Base-by-base conservation (phyloP, 2,888 invertebrate genomes). In the Conops quadrifasciatus region DNA sequence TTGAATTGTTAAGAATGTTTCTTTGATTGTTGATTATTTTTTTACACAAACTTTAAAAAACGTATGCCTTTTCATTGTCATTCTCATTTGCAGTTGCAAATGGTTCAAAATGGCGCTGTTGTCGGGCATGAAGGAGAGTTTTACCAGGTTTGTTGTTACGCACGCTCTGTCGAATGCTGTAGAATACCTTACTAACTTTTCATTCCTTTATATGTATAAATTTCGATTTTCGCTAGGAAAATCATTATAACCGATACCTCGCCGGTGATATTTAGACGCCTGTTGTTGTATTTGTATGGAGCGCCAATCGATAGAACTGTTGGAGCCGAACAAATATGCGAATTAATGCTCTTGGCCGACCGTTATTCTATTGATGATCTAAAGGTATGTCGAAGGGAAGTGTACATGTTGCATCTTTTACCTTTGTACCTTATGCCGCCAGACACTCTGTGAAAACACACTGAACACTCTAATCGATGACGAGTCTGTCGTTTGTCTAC, bases 121-220 rank as follows among this genome's bases (percentile, higher is more conserved):
- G 59, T 91, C 91, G 64, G 92, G 91, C 65, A 92, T 92, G 92
- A 87, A 89, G 78, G 92, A 92, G 84, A 89, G 90, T 28, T 91
- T 92, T 75, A 89, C 90, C 79, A 90, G 89, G 90, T 90, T 81
- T 77, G 82, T 24, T 21, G 7, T 49, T 16, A 49, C 5, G n/a
- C 49, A 19, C 45, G 24, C 24, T 56, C 19, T 13, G 2, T 56
- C 56, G 19, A 53, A n/a, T 21, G 9, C 53, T 53, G 9, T 21
- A n/a, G n/a, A n/a, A n/a, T n/a, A n/a, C n/a, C n/a, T n/a, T n/a
- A n/a, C n/a, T n/a, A n/a, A n/a, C n/a, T n/a, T n/a, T n/a, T n/a
- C n/a, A n/a, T n/a, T n/a, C n/a, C n/a, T n/a, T n/a, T n/a, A n/a
- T n/a, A n/a, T n/a, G n/a, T n/a, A n/a, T n/a, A n/a, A n/a, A n/a